phyloP scores from a whole-genome alignment of 2,888 invertebrate genomes.

The Drosophila neotestacea region DNA sequence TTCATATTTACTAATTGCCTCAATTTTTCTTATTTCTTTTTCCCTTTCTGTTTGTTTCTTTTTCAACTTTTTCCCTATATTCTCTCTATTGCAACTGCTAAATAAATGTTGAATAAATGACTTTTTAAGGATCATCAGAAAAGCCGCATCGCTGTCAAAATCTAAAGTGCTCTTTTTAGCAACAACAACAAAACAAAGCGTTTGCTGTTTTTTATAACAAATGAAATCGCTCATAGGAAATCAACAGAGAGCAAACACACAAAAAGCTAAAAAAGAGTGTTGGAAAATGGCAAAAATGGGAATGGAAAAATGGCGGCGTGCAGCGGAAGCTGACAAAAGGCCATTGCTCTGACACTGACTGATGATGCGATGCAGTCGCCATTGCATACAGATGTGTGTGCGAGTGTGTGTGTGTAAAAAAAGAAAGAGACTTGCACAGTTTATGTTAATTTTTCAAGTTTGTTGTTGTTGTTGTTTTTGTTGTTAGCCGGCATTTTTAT shows the following conservation, averaged over 20 bases:
- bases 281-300: slow-evolving; percentile 48
- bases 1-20: not conserved
- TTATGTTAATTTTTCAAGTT: slow-evolving; percentile 79
- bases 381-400: not conserved
- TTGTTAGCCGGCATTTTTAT: slow-evolving; percentile 35
- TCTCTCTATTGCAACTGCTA: not conserved
- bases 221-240: slow-evolving; percentile 43
- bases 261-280: slow-evolving; percentile 27
- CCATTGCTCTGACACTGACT: slow-evolving; percentile 80
- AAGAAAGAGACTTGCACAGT: slow-evolving; percentile 25
- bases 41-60: not conserved
- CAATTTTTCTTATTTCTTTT: too few relatives aligned
- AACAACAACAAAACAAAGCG: slow-evolving; percentile 13
- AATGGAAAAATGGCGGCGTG: slow-evolving; percentile 48
- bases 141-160: slow-evolving; percentile 21
- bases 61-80: not conserved
- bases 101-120: slow-evolving; percentile 34
- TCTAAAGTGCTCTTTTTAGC: slow-evolving; percentile 33
- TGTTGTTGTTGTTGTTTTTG: slow-evolving; percentile 40
- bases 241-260: slow-evolving; percentile 18
- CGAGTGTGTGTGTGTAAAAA: slow-evolving; percentile 8
- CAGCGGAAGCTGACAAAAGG: slow-evolving; percentile 79
- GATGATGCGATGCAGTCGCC: slow-evolving; percentile 64
- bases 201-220: slow-evolving; percentile 33
- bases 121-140: slow-evolving; percentile 15